Conservation (phyloP, 2,113 vertebrate species). For the Pitta sordida region DNA sequence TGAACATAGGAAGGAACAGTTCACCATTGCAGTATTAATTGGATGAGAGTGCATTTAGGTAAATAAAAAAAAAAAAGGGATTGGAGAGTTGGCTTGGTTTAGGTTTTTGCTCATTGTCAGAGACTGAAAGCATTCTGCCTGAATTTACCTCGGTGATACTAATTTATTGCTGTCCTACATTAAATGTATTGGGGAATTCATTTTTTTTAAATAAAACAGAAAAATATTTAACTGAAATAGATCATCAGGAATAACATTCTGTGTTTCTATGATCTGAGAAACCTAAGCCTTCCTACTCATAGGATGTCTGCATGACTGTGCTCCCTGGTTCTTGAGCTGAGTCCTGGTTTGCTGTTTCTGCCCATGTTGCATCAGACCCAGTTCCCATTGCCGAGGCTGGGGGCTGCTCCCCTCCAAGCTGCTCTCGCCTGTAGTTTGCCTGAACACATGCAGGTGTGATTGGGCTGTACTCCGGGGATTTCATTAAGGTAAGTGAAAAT, state of each 20-base stretch:
- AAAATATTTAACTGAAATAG: not conserved
- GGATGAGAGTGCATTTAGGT: not conserved
- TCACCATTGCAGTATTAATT: not conserved
- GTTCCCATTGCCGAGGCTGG: fast-evolving
- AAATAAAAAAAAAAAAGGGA: too few relatives aligned
- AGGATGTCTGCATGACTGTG: not conserved
- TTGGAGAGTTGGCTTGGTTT: not conserved
- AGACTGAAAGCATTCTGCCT: not conserved
- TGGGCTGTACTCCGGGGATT: not conserved
- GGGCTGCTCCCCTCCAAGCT: not conserved
- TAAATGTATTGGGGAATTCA: not conserved
- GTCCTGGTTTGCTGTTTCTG: not conserved
- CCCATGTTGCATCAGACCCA: fast-evolving
- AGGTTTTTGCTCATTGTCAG: not conserved
- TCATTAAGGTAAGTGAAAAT: not conserved
- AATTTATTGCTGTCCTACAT: not conserved
- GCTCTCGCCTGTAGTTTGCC: not conserved
- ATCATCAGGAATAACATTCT: not conserved
- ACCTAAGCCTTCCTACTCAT: not conserved
- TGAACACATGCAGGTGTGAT: not conserved
- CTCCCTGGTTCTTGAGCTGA: not conserved
- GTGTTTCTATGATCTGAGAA: not conserved
- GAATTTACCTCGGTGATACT: not conserved
- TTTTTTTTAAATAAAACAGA: not conserved
- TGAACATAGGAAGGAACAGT: not conserved